Evolutionary conservation across 2,888 invertebrate genomes (phyloP).

Genomic region (Meta bourneti): DNA sequence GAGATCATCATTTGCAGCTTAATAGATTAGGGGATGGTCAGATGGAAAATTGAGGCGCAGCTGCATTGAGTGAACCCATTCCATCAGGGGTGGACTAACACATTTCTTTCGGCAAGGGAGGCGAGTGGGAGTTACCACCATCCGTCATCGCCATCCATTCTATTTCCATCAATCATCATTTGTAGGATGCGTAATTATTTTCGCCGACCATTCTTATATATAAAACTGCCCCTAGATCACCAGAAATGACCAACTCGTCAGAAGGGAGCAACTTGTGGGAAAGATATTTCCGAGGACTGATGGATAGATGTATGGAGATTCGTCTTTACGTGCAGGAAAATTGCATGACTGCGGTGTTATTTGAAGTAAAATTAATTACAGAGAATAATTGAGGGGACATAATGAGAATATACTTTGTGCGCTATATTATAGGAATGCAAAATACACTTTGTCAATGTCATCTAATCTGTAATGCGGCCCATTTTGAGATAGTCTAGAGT

Average conservation of each 20-base stretch:
- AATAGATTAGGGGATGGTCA: not conserved
- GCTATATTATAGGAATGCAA: too few species aligned
- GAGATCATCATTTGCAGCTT: not conserved
- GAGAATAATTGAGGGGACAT: too few species aligned
- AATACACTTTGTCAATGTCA: too few species aligned
- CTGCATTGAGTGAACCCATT: not conserved
- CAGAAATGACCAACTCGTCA: not conserved
- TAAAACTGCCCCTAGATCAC: not conserved
- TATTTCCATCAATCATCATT: constrained; percentile 31
- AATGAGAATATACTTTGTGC: too few species aligned
- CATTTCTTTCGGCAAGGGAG: not conserved
- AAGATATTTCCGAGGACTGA: not conserved
- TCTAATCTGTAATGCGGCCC: too few species aligned
- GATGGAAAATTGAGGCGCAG: not conserved
- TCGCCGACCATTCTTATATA: not conserved
- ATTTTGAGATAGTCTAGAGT: too few species aligned
- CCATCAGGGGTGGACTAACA: not conserved
- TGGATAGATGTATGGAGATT: not conserved
- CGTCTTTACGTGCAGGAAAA: too few species aligned
- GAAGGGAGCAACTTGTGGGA: not conserved
- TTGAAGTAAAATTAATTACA: too few species aligned
- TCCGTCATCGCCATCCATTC: constrained; percentile 26
- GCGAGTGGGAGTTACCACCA: not conserved
- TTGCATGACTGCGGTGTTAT: too few species aligned
- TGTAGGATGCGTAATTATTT: constrained; percentile 15